Evolutionary conservation across 2,797 vertebrate genomes (phyloP).

Genomic region (Florisuga fusca): DNA sequence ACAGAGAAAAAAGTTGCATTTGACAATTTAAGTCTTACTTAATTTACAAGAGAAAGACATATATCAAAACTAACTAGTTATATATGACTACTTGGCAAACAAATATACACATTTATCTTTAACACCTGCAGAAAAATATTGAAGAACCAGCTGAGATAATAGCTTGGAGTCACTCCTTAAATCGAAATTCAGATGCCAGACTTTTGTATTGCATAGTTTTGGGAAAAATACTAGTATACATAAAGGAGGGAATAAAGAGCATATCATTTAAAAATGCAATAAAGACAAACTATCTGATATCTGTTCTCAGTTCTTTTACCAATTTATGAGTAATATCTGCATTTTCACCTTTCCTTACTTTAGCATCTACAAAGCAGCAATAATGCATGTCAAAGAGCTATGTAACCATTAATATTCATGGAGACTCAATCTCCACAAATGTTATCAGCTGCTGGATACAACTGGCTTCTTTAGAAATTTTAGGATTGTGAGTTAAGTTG

Average conservation of each 20-base stretch:
- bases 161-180: neutral
- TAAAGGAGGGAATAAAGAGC: neutral
- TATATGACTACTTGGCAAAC: neutral
- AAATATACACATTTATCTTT: neutral
- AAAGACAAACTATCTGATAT: neutral
- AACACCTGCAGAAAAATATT: neutral
- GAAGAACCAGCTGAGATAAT: neutral
- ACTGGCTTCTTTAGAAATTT: neutral
- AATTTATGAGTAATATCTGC: neutral
- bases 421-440: neutral
- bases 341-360: neutral
- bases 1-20: neutral
- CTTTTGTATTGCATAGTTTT: neutral
- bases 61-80: neutral
- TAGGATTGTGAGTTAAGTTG: neutral
- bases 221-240: neutral
- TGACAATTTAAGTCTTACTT: neutral
- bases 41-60: neutral
- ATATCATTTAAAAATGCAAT: neutral
- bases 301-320: neutral
- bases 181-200: neutral
- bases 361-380: neutral
- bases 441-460: neutral
- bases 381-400: neutral
- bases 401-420: neutral